Evolutionary conservation across 2,797 vertebrate genomes (phyloP).

Genomic region (Meda fulgida): DNA sequence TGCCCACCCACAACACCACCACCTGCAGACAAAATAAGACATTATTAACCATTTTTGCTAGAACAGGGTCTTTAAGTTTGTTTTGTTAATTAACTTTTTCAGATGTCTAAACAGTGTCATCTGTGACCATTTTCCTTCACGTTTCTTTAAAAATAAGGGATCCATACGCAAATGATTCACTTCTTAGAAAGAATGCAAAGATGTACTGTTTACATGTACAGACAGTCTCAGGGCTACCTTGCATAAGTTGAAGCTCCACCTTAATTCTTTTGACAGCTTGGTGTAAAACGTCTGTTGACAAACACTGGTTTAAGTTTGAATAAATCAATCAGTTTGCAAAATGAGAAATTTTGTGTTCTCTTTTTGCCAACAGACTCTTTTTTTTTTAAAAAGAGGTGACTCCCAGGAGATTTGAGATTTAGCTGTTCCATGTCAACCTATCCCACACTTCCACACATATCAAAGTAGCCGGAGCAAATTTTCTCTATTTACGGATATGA

Average conservation of each 20-base stretch:
- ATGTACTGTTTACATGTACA: constrained; percentile 13
- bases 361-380: no score
- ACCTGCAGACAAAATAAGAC: constrained; percentile 73
- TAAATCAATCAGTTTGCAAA: neutral
- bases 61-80: neutral
- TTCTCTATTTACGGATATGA: neutral
- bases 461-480: neutral
- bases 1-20: constrained; percentile 91
- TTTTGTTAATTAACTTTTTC: neutral
- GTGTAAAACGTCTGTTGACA: neutral
- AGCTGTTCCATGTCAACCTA: no score
- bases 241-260: neutral
- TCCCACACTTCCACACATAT: neutral
- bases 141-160: neutral
- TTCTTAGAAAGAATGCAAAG: neutral
- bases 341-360: no score
- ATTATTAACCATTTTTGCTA: neutral
- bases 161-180: constrained; percentile 4
- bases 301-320: neutral
- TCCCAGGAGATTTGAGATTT: no score
- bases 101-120: neutral
- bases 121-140: neutral
- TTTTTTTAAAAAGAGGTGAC: no score
- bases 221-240: neutral
- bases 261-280: neutral